Evolutionary conservation across 2,797 vertebrate species (phyloP), one percentile per base, ranked within the genome.

Genomic region (Argya squamiceps): DNA sequence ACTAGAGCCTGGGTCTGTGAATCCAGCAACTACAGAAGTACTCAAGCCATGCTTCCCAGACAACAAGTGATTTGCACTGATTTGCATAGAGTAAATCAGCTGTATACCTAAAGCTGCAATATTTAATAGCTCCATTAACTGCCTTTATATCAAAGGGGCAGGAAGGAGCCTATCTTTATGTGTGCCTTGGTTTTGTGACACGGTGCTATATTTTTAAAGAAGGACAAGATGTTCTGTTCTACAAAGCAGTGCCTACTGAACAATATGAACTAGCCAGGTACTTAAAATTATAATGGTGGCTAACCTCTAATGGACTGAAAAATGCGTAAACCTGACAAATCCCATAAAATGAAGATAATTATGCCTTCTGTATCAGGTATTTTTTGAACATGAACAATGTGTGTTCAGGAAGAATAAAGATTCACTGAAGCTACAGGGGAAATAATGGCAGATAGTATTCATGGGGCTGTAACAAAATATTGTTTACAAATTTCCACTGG

Each of bases 271-370:
- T 91, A 92, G 18, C 47, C 55, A 73, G 49, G 76, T 68, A 67
- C 52, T 86, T 93, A 84, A 92, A 86, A 95, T 79, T 76, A 68
- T 94, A 94, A 95, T 88, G 56, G 62, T 56, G 53, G 56, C 53
- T 89, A 92, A 88, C 27, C 19, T 84, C 84, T 92, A 96, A 95
- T 81, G 74, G 64, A 43, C 55, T 84, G 30, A 95, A 59, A 95
- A 88, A 24, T 74, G 44, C 64, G 60, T 85, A 96, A 94, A 96
- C 80, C 75, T 84, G 55, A 88, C 36, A 95, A 83, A 93, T 68
- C 43, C 52, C 90, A 65, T 88, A 70, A 97, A 96, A 91, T 77
- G 52, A 95, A 81, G 62, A 32, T 84, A 96, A 96, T 97, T 96
- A 95, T 56, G 74, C 21, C 55, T 94, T 93, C 83, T 67, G n/a